Base-by-base conservation (phyloP, 1,140 invertebrate species). In the Zaprionus lachaisei region DNA sequence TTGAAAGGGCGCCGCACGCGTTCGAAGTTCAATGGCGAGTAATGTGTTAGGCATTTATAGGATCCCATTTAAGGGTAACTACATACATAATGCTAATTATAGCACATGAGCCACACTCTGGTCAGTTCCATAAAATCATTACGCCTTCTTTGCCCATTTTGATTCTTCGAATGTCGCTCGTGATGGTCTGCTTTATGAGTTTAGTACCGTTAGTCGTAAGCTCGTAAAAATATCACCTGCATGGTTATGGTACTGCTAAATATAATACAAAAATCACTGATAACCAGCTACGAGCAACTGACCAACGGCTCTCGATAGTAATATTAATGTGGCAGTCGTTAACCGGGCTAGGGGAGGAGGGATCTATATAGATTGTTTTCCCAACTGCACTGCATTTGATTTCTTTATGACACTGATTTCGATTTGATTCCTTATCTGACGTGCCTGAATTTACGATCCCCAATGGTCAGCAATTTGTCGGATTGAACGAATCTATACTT, bases 111-210 rank as follows among this genome's bases (percentile, higher is more conserved):
- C 57, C 61, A 72, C 57, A 71, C 51, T 28, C 38, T 54, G 63
- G 51, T 31, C 61, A 24, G 49, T 14, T 17, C 41, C 14, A n/a
- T 64, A 62, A 26, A 63, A 44, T 5, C 55, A 20, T 71, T 63
- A 87, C 20, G 22, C 41, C 6, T 7, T 24, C 7, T 47, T 56
- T 77, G 83, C 68, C 73, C 82, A 84, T 68, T 85, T 37, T 81
- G 81, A 84, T 84, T 85, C 82, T 55, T 49, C 28, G 41, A 55
- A 61, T 49, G 26, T 31, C 24, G 54, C 60, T 65, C 55, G 68
- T 17, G 60, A 55, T 71, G 22, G 34, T 58, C 61, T 57, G 14
- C 5, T 71, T 76, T 76, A 71, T 76, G 57, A 24, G 22, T 56
- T 56, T 58, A 58, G 37, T 58, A 54, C 11, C 20, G 47, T 28